phyloP scores from a whole-genome alignment of 2,888 invertebrate species.

The Corbicula japonica region DNA sequence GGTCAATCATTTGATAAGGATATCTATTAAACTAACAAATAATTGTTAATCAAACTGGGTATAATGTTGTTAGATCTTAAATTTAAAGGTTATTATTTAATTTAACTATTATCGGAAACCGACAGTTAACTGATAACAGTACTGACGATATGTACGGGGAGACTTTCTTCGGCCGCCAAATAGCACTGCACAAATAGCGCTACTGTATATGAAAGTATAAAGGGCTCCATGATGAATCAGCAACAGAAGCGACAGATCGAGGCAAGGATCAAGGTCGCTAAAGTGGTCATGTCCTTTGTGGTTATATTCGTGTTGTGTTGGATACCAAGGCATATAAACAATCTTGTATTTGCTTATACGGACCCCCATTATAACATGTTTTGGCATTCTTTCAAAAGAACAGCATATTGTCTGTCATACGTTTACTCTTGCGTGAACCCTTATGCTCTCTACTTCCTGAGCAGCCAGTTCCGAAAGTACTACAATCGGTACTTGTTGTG shows the following conservation, averaged over 20 bases:
- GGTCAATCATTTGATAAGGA: too few species aligned
- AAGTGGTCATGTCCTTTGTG: slow-evolving; percentile 95
- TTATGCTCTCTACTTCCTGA: slow-evolving; percentile 96
- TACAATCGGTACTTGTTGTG: slow-evolving; percentile 96
- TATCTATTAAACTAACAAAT: too few species aligned
- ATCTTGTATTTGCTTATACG: slow-evolving; percentile 93
- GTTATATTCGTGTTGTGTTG: slow-evolving; percentile 89
- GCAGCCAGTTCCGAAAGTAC: slow-evolving; percentile 96
- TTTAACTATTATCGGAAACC: too few species aligned
- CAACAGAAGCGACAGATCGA: slow-evolving; percentile 84
- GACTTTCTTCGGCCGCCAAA: too few species aligned
- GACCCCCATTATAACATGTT: slow-evolving; percentile 90
- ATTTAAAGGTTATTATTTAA: too few species aligned
- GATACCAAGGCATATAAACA: slow-evolving; percentile 86
- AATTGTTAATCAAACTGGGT: too few species aligned
- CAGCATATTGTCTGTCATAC: slow-evolving; percentile 94
- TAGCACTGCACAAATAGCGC: too few species aligned
- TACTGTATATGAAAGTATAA: slow-evolving; percentile 80
- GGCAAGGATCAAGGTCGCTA: slow-evolving; percentile 87
- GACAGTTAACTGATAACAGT: too few species aligned
- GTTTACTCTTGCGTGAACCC: slow-evolving; percentile 97
- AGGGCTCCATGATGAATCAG: slow-evolving; percentile 71
- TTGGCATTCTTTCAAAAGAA: slow-evolving; percentile 93
- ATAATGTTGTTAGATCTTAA: too few species aligned
- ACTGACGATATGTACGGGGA: too few species aligned